phyloP scores from a whole-genome alignment of 2,888 invertebrate genomes.

The Coronaproctus castanopsis region DNA sequence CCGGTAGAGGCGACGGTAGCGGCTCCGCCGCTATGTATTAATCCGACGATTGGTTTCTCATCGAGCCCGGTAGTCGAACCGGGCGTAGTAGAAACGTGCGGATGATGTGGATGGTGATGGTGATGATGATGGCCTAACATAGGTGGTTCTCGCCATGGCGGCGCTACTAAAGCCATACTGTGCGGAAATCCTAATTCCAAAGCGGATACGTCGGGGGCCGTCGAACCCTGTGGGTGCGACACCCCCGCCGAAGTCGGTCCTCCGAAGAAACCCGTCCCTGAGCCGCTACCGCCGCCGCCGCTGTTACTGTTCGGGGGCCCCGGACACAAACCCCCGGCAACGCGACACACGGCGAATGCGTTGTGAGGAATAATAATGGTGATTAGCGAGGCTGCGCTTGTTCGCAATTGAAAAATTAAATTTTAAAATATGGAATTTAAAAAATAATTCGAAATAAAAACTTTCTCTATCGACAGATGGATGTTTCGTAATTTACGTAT shows the following conservation, averaged over 20 bases:
- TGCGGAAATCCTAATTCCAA: slow-evolving; percentile 27
- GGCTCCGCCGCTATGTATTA: background rate
- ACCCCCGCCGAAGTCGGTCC: background rate
- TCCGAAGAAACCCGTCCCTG: slow-evolving; percentile 7
- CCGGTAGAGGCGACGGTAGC: slow-evolving; percentile 18
- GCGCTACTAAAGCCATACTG: slow-evolving; percentile 34
- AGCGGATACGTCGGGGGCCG: slow-evolving; percentile 12
- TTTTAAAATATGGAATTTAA: too few relatives aligned
- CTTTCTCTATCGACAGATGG: too few relatives aligned
- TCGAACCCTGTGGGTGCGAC: slow-evolving; percentile 11
- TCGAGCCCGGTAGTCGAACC: slow-evolving; percentile 16
- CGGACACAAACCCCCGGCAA: slow-evolving; percentile 20
- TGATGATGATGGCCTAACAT: slow-evolving; percentile 22
- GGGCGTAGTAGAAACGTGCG: slow-evolving; percentile 23
- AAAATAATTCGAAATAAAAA: too few relatives aligned
- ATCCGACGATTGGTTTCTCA: slow-evolving; percentile 1
- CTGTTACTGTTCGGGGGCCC: slow-evolving; percentile 19
- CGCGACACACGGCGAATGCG: slow-evolving; percentile 23
- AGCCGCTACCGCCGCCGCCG: slow-evolving; percentile 14
- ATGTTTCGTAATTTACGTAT: too few relatives aligned
- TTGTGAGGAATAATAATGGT: slow-evolving; percentile 24
- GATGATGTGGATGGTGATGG: too few relatives aligned
- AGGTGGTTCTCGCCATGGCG: slow-evolving; percentile 31
- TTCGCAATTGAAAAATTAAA: too few relatives aligned
- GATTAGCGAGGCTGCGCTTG: slow-evolving; percentile 11